Base-by-base conservation (phyloP, 1,140 invertebrate genomes). In the Trachymyrmex septentrionalis region DNA sequence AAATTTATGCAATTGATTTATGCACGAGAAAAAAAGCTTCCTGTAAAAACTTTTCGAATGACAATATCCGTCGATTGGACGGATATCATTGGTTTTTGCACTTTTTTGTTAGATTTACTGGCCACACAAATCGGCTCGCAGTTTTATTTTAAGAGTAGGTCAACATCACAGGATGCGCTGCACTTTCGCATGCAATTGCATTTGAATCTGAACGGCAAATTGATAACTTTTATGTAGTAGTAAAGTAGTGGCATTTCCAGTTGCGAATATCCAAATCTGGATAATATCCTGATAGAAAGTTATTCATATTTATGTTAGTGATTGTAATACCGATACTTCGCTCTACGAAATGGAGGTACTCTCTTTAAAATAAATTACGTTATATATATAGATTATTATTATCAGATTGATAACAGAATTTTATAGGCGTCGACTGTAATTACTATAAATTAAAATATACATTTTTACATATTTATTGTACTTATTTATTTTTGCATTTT, bases 91-190 rank as follows among this genome's bases (percentile, higher is more conserved):
- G 55, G 24, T 44, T 44, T 44, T 44, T 44, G 9, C 38, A 44
- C 38, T 44, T 84, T 75, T 50, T 71, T n/a, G 12, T n/a, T 73
- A 24, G 57, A 84, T 84, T 84, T 21, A 50, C 34, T 27, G 30
- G n/a, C 24, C 24, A 10, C 12, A 34, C 24, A 7, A 73, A 84
- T 48, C 24, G 38, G 38, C n/a, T 73, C 24, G 4, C 19, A 59
- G 24, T 75, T 84, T 84, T 84, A 84, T 73, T 84, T 84, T 21
- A 75, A 63, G 55, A 84, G 55, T 75, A 61, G 80, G 55, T 75
- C 69, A 61, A 61, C 53, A 75, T 84, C 55, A 12, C 27, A 14
- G 14, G 14, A 21, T 2, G 24, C 55, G n/a, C 19, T 16, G n/a
- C 66, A 24, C 9, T 84, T 73, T 44, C 21, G 63, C 77, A 38